Conservation (phyloP, 2,888 invertebrate genomes). For the Amblyteles armatorius region DNA sequence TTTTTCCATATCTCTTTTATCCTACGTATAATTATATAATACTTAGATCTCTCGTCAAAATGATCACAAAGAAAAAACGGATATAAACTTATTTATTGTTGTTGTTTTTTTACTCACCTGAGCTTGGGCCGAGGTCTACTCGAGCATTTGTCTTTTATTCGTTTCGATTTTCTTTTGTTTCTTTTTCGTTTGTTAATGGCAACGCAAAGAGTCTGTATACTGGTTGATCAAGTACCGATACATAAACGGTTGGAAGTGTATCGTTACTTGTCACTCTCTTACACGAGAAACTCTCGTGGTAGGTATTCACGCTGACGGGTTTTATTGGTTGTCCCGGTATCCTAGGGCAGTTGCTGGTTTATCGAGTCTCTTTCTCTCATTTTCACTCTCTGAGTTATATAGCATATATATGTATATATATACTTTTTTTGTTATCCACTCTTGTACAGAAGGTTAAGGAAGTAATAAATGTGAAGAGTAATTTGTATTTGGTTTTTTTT, state of each 20-base stretch:
- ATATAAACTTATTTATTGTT: conserved; percentile 79
- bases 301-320: conserved; percentile 66
- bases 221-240: conserved; percentile 58
- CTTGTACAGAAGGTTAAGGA: conserved; percentile 76
- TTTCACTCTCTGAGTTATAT: conserved; percentile 50
- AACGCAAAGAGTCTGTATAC: conserved; percentile 65
- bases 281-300: conserved; percentile 59
- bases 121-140: conserved; percentile 81
- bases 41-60: conserved; percentile 57
- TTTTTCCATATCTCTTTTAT: conserved; percentile 22
- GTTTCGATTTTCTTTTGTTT: conserved; percentile 62
- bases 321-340: conserved; percentile 74
- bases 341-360: conserved; percentile 81
- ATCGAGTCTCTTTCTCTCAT: conserved; percentile 67
- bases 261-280: conserved; percentile 46
- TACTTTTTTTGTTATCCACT: conserved; percentile 22
- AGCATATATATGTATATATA: conserved; percentile 2
- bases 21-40: conserved; percentile 42
- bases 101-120: conserved; percentile 84
- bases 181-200: conserved; percentile 65
- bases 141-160: conserved; percentile 78
- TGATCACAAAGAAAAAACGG: conserved; percentile 79
- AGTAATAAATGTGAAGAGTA: conserved; percentile 76
- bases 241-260: conserved; percentile 38
- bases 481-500: conserved; percentile 70